phyloP scores from a whole-genome alignment of 2,797 vertebrate species.

The Peromyscus eremicus region DNA sequence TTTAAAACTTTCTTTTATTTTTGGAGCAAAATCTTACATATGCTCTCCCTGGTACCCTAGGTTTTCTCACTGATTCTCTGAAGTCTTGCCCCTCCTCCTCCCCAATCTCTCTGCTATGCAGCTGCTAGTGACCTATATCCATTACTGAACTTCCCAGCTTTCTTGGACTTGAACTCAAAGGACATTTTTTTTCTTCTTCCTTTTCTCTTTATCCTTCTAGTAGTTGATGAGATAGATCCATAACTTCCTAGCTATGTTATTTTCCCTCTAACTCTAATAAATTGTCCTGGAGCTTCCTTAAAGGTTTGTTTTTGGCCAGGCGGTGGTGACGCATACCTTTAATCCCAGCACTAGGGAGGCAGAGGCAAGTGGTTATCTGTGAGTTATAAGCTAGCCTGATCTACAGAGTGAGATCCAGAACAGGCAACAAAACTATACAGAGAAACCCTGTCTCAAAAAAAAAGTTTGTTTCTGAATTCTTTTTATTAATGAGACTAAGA shows the following conservation, averaged over 20 bases:
- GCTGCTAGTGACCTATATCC: not conserved
- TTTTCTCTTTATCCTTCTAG: too few relatives aligned
- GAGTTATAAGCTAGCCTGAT: too few relatives aligned
- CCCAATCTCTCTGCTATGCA: not conserved
- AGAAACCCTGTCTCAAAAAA: too few relatives aligned
- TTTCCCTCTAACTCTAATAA: not conserved
- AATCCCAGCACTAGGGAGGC: too few relatives aligned
- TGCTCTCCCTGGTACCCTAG: too few relatives aligned
- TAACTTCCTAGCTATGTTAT: not conserved
- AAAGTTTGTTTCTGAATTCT: not conserved
- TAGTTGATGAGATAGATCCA: not conserved
- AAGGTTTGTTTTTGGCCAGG: not conserved
- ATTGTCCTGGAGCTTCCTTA: not conserved
- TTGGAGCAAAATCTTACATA: not conserved
- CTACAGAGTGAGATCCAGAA: too few relatives aligned
- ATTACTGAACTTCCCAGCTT: not conserved
- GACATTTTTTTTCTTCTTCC: not conserved
- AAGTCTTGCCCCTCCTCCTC: not conserved
- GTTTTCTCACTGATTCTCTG: not conserved
- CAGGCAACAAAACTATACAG: too few relatives aligned
- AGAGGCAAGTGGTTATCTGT: too few relatives aligned
- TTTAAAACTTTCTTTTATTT: not conserved
- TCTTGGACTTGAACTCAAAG: not conserved
- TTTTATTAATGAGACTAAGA: not conserved
- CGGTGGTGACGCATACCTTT: too few relatives aligned